Percentiles rank a stretch among this genome's conserved stretches.
These are phyloP conservation scores for Morinoia aosen DNA, from an alignment of 2,888 invertebrate genomes.

Conservation along the genomic window DNA sequence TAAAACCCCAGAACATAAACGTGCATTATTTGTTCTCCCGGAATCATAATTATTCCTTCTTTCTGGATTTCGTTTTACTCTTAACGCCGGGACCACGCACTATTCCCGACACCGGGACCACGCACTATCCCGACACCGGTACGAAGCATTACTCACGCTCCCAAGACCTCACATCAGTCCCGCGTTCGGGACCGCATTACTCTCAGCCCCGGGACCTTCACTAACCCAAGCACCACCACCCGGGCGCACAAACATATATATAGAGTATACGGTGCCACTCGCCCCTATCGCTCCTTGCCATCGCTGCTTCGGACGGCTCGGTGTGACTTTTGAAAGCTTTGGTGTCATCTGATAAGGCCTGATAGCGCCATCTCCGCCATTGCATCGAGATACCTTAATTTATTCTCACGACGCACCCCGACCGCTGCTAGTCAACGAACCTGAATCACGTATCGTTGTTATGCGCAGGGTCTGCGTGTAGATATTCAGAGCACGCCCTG, in stretches of 20 bases:
- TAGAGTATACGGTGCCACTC: not conserved
- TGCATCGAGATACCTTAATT: slow-evolving; percentile 23
- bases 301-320: slow-evolving; percentile 29
- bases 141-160: not conserved
- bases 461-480: not conserved
- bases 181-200: not conserved
- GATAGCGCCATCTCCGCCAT: slow-evolving; percentile 48
- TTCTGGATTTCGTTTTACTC: not conserved
- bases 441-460: not conserved
- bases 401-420: slow-evolving; percentile 27
- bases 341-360: slow-evolving; percentile 51
- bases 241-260: not conserved
- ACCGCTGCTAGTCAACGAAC: not conserved
- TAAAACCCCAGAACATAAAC: not conserved
- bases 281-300: not conserved
- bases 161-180: not conserved
- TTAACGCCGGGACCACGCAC: not conserved
- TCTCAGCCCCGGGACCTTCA: not conserved
- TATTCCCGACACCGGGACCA: not conserved
- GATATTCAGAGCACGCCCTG: not conserved
- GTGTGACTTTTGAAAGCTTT: slow-evolving; percentile 50
- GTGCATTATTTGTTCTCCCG: too few relatives aligned
- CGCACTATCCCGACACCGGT: not conserved
- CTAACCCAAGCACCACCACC: not conserved
- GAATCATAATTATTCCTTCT: too few relatives aligned